Conservation (phyloP, 2,888 invertebrate species). For the Actias luna region DNA sequence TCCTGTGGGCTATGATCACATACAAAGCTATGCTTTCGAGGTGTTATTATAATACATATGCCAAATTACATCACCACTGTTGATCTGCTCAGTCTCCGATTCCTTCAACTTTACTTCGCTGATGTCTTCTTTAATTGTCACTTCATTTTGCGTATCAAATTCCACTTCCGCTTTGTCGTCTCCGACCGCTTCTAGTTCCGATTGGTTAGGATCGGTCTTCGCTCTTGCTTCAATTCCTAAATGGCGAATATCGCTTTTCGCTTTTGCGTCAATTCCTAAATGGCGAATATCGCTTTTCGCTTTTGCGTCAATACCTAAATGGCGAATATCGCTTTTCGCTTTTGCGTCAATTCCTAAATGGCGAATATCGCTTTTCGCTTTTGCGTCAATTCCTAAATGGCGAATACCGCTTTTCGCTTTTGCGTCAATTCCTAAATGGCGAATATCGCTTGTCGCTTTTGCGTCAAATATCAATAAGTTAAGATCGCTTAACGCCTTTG, state of each 20-base stretch:
- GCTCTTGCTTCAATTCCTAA: conserved; percentile 65
- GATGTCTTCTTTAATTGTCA: conserved; percentile 22
- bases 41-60: not conserved
- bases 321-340: conserved; percentile 16
- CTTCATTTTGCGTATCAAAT: conserved; percentile 63
- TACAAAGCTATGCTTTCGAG: not conserved
- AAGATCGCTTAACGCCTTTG: conserved; percentile 27
- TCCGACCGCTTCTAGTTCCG: conserved; percentile 56
- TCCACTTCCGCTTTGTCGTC: conserved; percentile 38
- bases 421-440: conserved; percentile 83
- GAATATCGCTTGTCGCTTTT: conserved; percentile 62
- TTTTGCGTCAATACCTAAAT: conserved; percentile 68
- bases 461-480: conserved; percentile 73
- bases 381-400: conserved; percentile 70
- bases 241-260: conserved; percentile 30
- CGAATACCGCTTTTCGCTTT: not conserved
- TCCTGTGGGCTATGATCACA: no score
- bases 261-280: conserved; percentile 82
- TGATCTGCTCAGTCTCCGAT: conserved; percentile 27
- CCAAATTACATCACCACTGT: conserved; percentile 31
- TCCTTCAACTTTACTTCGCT: conserved; percentile 50
- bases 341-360: conserved; percentile 82
- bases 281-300: conserved; percentile 69
- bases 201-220: conserved; percentile 71
- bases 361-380: conserved; percentile 65